Evolutionary conservation across 2,888 invertebrate genomes (phyloP), one percentile per base, ranked within the genome.

Genomic region (Platynereis dumerilii): DNA sequence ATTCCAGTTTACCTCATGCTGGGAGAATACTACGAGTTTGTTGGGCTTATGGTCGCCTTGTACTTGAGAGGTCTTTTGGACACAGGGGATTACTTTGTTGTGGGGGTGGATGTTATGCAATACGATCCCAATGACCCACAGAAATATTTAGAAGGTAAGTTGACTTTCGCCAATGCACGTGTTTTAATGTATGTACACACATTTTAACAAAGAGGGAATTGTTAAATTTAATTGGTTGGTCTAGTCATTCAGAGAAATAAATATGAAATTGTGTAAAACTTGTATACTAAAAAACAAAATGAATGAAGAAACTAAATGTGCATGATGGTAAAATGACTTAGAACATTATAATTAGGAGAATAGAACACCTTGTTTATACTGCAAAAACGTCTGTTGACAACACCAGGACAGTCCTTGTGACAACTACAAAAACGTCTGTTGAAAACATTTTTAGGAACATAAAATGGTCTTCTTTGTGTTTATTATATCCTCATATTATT

Each of bases 1-100:
- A n/a, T n/a, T n/a, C n/a, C 88, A 96, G 96, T 96, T 84, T 96
- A 94, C 85, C 90, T 96, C 44, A 90, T 94, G 73, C 87, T 96
- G 73, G 95, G 95, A 0, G 91, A 92, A 81, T 91, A 93, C 78
- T 92, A 92, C 80, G 95, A 96, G 78, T 94, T 95, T 82, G 88
- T 94, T 71, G 95, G 94, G 2, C 87, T 96, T n/a, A 89, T 96
- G 89, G 87, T 92, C 65, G 92, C 93, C 48, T 87, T 96, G 84
- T 90, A 94, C 73, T 89, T 92, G 70, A 88, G 89, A 84, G 90
- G 92, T 67, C 88, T 96, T 0, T 87, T 96, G 68, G 90, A 92
- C 73, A 89, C 78, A 91, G 93, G 95, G n/a, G 93, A 95, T 80
- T 96, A 96, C 81, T 94, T 93, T 81, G 95, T 94, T 0, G 91